Evolutionary conservation across 2,888 invertebrate species (phyloP).

Genomic region (Cataglyphis rosenhaueri): DNA sequence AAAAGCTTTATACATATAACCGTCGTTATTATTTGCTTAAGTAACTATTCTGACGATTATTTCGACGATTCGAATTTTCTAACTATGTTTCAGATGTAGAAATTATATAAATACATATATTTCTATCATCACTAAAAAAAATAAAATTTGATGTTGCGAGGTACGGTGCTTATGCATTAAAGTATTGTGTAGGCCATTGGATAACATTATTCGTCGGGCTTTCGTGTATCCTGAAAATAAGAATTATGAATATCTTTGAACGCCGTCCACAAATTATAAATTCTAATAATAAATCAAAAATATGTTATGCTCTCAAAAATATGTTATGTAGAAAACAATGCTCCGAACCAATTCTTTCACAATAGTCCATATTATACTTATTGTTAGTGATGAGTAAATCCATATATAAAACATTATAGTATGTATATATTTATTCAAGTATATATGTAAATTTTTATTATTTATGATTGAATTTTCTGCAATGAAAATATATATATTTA

Average conservation of each 20-base stretch:
- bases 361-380: constrained; percentile 23
- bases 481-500: constrained; percentile 55
- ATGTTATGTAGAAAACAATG: constrained; percentile 1
- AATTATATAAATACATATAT: constrained; percentile 37
- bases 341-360: constrained; percentile 3
- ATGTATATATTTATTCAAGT: constrained; percentile 36
- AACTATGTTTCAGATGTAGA: constrained; percentile 20
- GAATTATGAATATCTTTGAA: constrained; percentile 25
- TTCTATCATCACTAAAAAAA: constrained; percentile 31
- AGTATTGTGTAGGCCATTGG: constrained; percentile 42
- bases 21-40: constrained; percentile 59
- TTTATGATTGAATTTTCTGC: constrained; percentile 49
- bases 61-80: constrained; percentile 34
- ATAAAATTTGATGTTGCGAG: constrained; percentile 50
- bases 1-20: constrained; percentile 73
- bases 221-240: constrained; percentile 36
- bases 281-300: constrained; percentile 36
- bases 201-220: constrained; percentile 35
- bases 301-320: constrained; percentile 17
- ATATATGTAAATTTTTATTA: constrained; percentile 41
- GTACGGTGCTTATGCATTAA: constrained; percentile 44
- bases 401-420: constrained; percentile 30
- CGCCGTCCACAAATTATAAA: constrained; percentile 38
- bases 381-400: constrained; percentile 27
- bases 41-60: constrained; percentile 56